These are phyloP conservation scores for Rhineura floridana DNA, from an alignment of 2,113 vertebrate species.

Conservation along the genomic window DNA sequence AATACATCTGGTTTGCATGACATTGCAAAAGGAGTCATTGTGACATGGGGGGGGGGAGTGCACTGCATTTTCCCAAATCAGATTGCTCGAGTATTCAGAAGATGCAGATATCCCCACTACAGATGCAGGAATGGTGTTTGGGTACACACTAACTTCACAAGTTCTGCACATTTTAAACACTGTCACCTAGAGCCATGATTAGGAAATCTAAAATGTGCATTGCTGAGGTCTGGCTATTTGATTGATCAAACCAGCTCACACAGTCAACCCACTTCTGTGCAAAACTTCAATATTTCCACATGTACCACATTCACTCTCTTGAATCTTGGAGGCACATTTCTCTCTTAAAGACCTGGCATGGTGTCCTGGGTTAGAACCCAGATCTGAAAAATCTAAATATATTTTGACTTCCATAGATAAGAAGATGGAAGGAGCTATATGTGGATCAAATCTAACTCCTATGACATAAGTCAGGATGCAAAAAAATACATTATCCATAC, in stretches of 20 bases:
- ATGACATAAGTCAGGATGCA: too few relatives aligned
- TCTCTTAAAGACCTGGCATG: neutral
- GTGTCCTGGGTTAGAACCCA: neutral
- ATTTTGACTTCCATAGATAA: neutral
- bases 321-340: neutral
- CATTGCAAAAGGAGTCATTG: neutral
- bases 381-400: neutral
- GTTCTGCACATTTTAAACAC: neutral
- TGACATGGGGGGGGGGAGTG: neutral
- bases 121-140: neutral
- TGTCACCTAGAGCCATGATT: neutral
- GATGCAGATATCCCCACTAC: neutral
- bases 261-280: conserved; percentile 19
- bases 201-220: conserved; percentile 43
- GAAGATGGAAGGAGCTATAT: neutral
- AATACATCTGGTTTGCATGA: too few relatives aligned
- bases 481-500: neutral
- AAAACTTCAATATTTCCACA: neutral
- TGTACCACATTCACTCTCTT: neutral
- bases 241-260: conserved; percentile 39
- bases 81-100: neutral
- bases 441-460: neutral
- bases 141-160: neutral
- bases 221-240: conserved; percentile 55
- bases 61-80: neutral